Evolutionary conservation across 2,113 vertebrate species (phyloP).

Genomic region (Microcebus jonahi): DNA sequence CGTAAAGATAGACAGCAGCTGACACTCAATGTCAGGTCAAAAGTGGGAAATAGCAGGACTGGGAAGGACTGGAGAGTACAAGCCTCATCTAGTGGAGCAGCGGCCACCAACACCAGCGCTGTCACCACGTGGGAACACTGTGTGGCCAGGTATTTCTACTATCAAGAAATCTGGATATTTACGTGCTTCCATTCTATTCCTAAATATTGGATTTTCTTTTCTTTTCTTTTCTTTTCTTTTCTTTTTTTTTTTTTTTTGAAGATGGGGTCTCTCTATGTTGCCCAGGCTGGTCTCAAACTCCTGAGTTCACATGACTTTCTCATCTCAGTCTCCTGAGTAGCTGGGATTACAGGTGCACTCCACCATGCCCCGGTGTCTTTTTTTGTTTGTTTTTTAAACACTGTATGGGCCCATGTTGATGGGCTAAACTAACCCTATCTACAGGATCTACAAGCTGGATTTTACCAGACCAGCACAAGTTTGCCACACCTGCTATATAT

Average conservation of each 20-base stretch:
- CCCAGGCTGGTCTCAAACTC: no score
- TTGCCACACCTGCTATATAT: not conserved
- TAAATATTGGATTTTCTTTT: not conserved
- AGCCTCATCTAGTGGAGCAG: constrained; percentile 29
- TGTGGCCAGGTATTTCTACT: not conserved
- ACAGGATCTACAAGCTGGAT: not conserved
- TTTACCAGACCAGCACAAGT: not conserved
- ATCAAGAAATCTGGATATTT: not conserved
- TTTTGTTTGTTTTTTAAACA: not conserved
- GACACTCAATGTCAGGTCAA: not conserved
- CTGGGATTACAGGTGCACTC: no score
- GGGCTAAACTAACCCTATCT: not conserved
- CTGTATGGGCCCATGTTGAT: not conserved
- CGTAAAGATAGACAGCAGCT: not conserved
- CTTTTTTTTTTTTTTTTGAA: no score
- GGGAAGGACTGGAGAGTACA: not conserved
- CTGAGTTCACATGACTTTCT: not conserved
- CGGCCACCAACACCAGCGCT: not conserved
- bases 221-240: not conserved
- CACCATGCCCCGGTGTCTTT: not conserved
- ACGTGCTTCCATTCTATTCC: not conserved
- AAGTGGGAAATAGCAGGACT: not conserved
- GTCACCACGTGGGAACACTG: not conserved
- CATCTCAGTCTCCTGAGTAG: no score
- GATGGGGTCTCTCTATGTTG: no score